A percentile compares a stretch with the other conserved stretches of the same genome.
Evolutionary conservation across 2,888 invertebrate species (phyloP).

Genomic region (Tetragonisca angustula): DNA sequence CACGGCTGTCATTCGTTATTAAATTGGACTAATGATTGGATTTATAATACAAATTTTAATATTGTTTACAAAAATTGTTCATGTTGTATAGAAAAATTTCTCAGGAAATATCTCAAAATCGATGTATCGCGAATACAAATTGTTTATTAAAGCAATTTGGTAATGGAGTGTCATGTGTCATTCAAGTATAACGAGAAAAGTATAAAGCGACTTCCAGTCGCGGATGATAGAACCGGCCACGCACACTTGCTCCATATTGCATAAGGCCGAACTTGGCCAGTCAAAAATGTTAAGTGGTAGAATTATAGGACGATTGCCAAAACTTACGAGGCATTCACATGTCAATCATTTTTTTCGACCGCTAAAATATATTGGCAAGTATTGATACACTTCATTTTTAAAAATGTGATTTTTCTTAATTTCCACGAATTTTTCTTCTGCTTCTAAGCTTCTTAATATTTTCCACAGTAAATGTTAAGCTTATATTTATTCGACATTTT

Average conservation of each 20-base stretch:
- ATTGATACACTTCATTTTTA: not conserved
- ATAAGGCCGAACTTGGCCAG: constrained; percentile 71
- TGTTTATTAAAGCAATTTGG: constrained; percentile 45
- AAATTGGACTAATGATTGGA: constrained; percentile 12
- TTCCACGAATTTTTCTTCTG: constrained; percentile 11
- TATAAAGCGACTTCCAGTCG: constrained; percentile 55
- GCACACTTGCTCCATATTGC: constrained; percentile 74
- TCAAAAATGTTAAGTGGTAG: constrained; percentile 81
- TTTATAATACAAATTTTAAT: constrained; percentile 28
- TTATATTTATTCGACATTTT: constrained; percentile 4
- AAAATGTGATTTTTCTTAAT: not conserved
- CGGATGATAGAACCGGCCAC: constrained; percentile 54
- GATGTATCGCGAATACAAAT: constrained; percentile 29
- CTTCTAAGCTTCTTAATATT: not conserved
- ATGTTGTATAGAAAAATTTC: constrained; percentile 13
- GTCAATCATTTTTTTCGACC: constrained; percentile 69
- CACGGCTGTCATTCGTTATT: constrained; percentile 55
- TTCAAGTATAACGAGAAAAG: constrained; percentile 40
- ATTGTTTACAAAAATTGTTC: constrained; percentile 26
- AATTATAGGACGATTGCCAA: constrained; percentile 78
- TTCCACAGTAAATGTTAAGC: constrained; percentile 8
- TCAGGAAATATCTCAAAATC: constrained; percentile 29
- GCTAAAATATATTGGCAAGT: constrained; percentile 75
- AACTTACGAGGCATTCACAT: constrained; percentile 75
- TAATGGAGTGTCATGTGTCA: constrained; percentile 62